Evolutionary conservation across 2,797 vertebrate species (phyloP).

Genomic region (Glossophaga mutica): DNA sequence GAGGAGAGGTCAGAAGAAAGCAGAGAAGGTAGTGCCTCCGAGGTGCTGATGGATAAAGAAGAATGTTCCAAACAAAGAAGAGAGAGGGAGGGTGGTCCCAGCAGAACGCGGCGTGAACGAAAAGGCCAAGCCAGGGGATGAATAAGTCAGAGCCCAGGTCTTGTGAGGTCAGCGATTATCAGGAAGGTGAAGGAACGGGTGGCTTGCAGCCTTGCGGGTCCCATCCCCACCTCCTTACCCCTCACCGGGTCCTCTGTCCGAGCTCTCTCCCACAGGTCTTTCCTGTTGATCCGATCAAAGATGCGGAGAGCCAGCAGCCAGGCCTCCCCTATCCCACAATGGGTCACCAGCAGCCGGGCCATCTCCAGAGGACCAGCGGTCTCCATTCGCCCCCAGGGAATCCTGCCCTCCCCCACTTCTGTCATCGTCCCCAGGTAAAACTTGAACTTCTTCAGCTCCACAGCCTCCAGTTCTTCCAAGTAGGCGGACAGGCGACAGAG

Average conservation of each 20-base stretch:
- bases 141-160: background rate
- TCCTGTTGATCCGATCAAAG: slow-evolving; percentile 59
- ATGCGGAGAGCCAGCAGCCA: slow-evolving; percentile 51
- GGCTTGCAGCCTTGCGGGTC: background rate
- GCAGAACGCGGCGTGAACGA: background rate
- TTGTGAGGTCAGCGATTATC: rapidly evolving
- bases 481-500: slow-evolving; percentile 45
- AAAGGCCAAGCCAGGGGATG: background rate
- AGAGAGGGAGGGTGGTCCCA: background rate
- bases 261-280: slow-evolving; percentile 63
- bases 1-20: background rate
- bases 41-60: background rate
- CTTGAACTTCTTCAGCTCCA: slow-evolving; percentile 70
- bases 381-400: slow-evolving; percentile 65
- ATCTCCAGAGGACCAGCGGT: slow-evolving; percentile 17
- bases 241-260: background rate
- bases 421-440: background rate
- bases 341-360: slow-evolving; percentile 46
- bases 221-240: slow-evolving; percentile 31
- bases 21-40: background rate
- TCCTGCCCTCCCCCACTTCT: background rate
- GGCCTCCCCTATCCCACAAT: background rate
- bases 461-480: slow-evolving; percentile 61
- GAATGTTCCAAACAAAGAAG: background rate
- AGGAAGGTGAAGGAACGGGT: background rate